Conservation (phyloP, 2,113 vertebrate species). For the Cichladusa arquata region DNA sequence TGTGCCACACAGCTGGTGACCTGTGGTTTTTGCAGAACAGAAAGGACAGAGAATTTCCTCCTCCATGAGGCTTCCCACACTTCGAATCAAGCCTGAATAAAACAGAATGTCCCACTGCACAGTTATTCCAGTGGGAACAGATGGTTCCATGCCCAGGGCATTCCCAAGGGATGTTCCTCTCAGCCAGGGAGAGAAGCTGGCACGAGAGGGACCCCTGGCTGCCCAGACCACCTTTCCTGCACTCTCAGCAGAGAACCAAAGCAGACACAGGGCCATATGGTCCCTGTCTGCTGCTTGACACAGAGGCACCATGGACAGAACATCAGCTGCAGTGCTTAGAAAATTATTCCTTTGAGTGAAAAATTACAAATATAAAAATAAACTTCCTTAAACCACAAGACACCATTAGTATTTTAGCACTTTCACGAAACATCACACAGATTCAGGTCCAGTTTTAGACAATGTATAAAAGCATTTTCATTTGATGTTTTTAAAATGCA, state of each 20-base stretch:
- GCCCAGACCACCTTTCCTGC: not conserved
- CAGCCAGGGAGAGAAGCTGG: not conserved
- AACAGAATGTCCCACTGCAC: not conserved
- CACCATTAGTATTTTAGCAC: not conserved
- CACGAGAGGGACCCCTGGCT: fast-evolving
- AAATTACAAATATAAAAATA: conserved; percentile 26
- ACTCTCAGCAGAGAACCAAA: not conserved
- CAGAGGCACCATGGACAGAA: not conserved
- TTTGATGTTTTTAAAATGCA: not conserved
- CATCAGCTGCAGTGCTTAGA: not conserved
- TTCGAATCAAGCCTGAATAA: not conserved
- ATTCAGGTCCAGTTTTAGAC: not conserved
- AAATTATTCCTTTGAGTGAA: not conserved
- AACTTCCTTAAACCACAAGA: not conserved
- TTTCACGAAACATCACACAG: conserved; percentile 7
- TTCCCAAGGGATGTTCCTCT: not conserved
- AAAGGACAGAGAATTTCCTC: not conserved
- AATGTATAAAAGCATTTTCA: not conserved
- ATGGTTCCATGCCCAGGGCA: not conserved
- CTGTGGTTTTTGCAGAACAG: not conserved
- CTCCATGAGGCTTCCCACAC: not conserved
- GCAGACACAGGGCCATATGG: not conserved
- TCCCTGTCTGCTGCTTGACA: not conserved
- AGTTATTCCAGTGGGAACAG: not conserved
- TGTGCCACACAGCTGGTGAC: not conserved